Conservation (phyloP, 1,140 invertebrate genomes). For the Agraylea sexmaculata region DNA sequence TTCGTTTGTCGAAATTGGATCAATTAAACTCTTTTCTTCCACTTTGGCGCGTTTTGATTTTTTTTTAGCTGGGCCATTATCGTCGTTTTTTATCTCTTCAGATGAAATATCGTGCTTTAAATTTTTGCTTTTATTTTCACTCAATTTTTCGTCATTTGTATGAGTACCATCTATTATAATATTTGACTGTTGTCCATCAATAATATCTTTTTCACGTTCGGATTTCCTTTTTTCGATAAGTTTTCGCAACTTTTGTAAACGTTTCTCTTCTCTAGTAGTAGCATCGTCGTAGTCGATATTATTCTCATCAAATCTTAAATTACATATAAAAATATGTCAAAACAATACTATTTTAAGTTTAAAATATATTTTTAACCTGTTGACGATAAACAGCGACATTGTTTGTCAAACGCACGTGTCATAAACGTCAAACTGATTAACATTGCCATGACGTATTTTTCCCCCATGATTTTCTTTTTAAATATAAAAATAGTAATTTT, state of each 20-base stretch:
- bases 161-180: not conserved
- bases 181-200: not conserved
- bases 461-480: too few relatives aligned
- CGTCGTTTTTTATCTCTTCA: slow-evolving; percentile 9
- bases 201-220: slow-evolving; percentile 7
- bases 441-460: too few relatives aligned
- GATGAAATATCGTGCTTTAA: too few relatives aligned
- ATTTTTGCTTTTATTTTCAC: too few relatives aligned
- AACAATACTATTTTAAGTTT: slow-evolving; percentile 9
- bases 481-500: too few relatives aligned
- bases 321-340: not conserved
- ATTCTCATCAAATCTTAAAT: slow-evolving; percentile 36
- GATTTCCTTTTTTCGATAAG: slow-evolving; percentile 42
- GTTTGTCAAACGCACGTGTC: too few relatives aligned
- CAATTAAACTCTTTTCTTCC: not conserved
- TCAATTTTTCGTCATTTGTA: slow-evolving; percentile 16
- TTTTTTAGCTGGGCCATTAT: slow-evolving; percentile 12
- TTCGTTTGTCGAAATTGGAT: slow-evolving; percentile 2
- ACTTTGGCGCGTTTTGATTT: slow-evolving; percentile 7
- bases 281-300: slow-evolving; percentile 25
- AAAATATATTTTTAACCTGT: slow-evolving; percentile 9
- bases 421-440: too few relatives aligned
- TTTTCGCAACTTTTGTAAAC: slow-evolving; percentile 45
- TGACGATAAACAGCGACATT: slow-evolving; percentile 13
- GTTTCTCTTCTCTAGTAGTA: slow-evolving; percentile 36